Evolutionary conservation across 1,140 invertebrate species (phyloP).

Genomic region (Nasonia vitripennis): DNA sequence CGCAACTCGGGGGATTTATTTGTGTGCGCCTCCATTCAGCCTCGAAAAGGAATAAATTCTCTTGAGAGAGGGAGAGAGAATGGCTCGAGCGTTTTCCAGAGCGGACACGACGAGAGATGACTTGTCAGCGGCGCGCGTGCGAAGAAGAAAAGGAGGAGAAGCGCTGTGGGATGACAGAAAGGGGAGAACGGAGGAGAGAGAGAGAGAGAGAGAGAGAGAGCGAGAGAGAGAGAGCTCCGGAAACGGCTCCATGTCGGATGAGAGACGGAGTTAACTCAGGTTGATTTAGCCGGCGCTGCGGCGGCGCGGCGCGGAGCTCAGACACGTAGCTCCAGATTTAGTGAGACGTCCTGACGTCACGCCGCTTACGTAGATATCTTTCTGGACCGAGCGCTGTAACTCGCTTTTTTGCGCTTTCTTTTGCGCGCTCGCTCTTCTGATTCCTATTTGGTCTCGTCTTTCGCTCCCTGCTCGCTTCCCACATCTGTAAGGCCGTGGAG

Average conservation of each 20-base stretch:
- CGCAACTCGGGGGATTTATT: constrained; percentile 31
- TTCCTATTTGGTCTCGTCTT: constrained; percentile 44
- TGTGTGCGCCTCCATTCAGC: constrained; percentile 17
- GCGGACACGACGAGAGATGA: constrained; percentile 49
- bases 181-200: neutral
- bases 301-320: constrained; percentile 63
- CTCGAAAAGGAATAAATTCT: constrained; percentile 34
- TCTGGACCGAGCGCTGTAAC: constrained; percentile 58
- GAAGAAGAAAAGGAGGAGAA: constrained; percentile 39
- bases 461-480: constrained; percentile 34
- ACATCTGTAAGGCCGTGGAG: too few species aligned
- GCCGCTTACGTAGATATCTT: constrained; percentile 74
- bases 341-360: constrained; percentile 72
- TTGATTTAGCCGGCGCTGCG: constrained; percentile 70
- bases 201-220: constrained; percentile 27
- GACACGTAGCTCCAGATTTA: constrained; percentile 74
- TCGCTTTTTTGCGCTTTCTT: constrained; percentile 54
- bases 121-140: constrained; percentile 46
- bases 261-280: constrained; percentile 70
- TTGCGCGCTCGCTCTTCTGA: constrained; percentile 58
- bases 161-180: neutral
- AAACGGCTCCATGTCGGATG: constrained; percentile 69
- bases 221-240: constrained; percentile 55
- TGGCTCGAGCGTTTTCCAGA: constrained; percentile 12
- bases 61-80: constrained; percentile 36